A percentile compares a stretch with the other conserved stretches of the same genome.
phyloP scores from a whole-genome alignment of 2,113 vertebrate genomes.

The Crotalus helleri region DNA sequence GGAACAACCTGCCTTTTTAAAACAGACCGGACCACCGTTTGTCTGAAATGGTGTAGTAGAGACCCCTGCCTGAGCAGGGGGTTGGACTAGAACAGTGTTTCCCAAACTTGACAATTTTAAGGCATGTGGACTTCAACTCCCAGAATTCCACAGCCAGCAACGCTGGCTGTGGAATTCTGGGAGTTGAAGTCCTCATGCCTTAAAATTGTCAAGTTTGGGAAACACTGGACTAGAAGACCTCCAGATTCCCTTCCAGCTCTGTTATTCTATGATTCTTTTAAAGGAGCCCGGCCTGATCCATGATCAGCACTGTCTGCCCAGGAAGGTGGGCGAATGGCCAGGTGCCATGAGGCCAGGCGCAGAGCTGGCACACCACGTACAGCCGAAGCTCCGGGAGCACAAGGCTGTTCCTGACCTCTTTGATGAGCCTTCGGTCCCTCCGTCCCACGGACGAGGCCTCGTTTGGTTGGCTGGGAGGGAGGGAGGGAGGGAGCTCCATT shows the following conservation, averaged over 20 bases:
- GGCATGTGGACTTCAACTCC: no score
- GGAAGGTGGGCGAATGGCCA: neutral
- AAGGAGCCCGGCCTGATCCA: neutral
- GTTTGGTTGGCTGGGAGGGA: fast-evolving
- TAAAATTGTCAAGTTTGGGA: no score
- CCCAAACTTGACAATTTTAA: no score
- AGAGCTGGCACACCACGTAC: neutral
- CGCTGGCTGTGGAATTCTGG: no score
- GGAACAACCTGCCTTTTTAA: neutral
- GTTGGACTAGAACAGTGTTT: neutral
- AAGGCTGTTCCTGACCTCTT: neutral
- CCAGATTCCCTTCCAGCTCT: neutral
- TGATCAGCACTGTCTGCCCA: neutral
- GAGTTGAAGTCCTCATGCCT: no score
- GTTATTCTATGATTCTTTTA: neutral
- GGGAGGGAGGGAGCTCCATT: neutral
- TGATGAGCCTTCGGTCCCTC: neutral
- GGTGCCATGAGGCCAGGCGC: neutral
- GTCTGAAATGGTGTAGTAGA: neutral
- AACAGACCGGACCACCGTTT: no score
- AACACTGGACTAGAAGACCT: no score
- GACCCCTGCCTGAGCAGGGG: neutral
- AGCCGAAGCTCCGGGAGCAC: neutral
- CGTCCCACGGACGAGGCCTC: fast-evolving
- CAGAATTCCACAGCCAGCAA: no score